Evolutionary conservation across 2,797 vertebrate species (phyloP), one percentile per base, ranked within the genome.

Genomic region (Phoxinus dragarum): DNA sequence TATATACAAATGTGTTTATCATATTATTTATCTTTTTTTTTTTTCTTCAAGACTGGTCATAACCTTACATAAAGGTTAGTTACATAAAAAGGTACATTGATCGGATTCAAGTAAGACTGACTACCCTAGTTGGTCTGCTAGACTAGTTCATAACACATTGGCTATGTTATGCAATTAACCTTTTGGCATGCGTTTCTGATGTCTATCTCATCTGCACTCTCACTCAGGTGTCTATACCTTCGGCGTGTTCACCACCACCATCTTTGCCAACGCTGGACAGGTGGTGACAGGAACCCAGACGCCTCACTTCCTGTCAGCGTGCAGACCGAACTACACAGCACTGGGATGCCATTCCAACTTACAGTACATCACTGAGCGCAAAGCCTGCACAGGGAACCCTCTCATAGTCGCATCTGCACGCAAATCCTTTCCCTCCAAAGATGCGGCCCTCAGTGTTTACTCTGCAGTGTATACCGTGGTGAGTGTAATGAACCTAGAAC

Each of bases 261-360:
- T 98, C 91, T 98, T 98, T 47, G 97, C 97, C 87, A 98, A 97
- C 10, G 97, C 97, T 0, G 97, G 97, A 23, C 97, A 98, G 90
- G 97, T 98, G 81, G 97, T 98, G 89, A 98, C 97, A 1, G 97
- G 97, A 87, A 97, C 96, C 91, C 97, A 97, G 88, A 96, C 97
- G 0, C 97, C 97, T n/a, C 97, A 98, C 87, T 98, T 98, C 91
- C 91, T 98, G 88, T 95, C 97, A 0, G 96, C 97, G n/a, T 98
- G 97, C 88, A 96, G 94, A 68, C 97, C 97, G 49, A 98, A 98
- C 92, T 98, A 97, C 94, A 98, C 97, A 0, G 96, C 96, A 10
- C 93, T 98, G 91, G 97, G 97, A 71, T 98, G 97, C 92, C 94
- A 93, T 87, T 96, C 96, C 0, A 93, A 94, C 0, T 91, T 96